Evolutionary conservation across 2,113 vertebrate species (phyloP).

Genomic region (Delphinapterus leucas): DNA sequence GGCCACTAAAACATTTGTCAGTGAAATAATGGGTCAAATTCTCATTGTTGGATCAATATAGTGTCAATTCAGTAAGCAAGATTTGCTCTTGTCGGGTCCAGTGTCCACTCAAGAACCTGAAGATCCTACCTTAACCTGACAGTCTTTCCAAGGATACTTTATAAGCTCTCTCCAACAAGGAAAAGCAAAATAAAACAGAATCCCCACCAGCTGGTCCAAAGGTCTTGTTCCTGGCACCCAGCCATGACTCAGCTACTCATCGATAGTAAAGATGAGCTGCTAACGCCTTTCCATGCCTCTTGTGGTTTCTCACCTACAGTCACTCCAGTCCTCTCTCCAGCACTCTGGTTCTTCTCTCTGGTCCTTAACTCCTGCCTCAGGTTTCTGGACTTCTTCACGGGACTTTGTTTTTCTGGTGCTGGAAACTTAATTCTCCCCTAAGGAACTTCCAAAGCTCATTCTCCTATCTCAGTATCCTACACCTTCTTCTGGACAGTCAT

Average conservation of each 20-base stretch:
- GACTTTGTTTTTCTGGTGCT: not conserved
- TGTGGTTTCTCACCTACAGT: not conserved
- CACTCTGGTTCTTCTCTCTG: not conserved
- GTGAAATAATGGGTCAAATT: not conserved
- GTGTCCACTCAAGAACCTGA: not conserved
- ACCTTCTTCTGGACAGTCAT: not conserved
- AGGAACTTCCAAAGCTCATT: not conserved
- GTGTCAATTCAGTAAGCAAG: not conserved
- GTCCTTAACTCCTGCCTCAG: not conserved
- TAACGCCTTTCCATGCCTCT: fast-evolving
- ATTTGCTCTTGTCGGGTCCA: not conserved
- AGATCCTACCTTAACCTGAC: not conserved
- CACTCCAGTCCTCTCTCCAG: not conserved
- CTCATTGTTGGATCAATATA: not conserved
- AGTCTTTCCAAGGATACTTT: not conserved
- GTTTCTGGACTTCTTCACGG: not conserved
- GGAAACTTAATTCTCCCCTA: not conserved
- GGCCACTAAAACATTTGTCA: not conserved
- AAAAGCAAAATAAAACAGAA: not conserved
- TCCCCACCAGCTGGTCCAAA: not conserved
- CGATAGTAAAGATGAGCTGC: not conserved
- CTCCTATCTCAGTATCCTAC: not conserved
- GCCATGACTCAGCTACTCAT: not conserved
- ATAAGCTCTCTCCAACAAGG: not conserved
- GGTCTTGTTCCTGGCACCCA: not conserved